These are phyloP conservation scores for Pleuronectes platessa DNA, from an alignment of 2,113 vertebrate species.

Conservation along the genomic window DNA sequence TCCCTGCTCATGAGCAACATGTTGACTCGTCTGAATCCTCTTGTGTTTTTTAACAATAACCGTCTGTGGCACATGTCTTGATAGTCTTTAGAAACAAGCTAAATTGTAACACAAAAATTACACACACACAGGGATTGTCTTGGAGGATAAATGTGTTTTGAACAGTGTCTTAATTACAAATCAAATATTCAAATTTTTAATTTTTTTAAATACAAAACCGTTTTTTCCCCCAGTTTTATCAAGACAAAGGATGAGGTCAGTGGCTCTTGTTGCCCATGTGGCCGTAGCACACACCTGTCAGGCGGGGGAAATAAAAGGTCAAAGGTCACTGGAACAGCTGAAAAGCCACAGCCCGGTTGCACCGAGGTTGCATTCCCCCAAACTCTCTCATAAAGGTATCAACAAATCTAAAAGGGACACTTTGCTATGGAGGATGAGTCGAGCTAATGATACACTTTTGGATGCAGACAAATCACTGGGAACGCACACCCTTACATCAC, in stretches of 20 bases:
- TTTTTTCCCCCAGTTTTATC: neutral
- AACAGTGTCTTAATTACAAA: neutral
- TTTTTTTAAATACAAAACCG: neutral
- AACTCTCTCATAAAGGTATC: neutral
- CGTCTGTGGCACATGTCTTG: constrained; percentile 13
- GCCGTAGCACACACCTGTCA: constrained; percentile 25
- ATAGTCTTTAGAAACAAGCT: constrained; percentile 4
- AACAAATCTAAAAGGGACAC: neutral
- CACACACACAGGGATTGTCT: neutral
- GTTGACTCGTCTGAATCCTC: constrained; percentile 64
- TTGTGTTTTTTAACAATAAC: constrained; percentile 30
- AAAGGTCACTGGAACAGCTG: constrained; percentile 59
- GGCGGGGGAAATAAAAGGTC: constrained; percentile 37
- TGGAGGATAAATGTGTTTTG: neutral
- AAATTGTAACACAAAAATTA: neutral
- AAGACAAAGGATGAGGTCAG: neutral
- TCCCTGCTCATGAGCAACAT: constrained; percentile 60
- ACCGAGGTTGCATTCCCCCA: neutral
- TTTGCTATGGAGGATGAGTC: neutral
- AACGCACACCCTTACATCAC: neutral
- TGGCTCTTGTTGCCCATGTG: neutral
- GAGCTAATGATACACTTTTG: neutral
- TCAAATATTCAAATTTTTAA: neutral
- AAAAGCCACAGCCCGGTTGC: constrained; percentile 43
- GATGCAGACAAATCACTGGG: neutral